A percentile compares a stretch with the other conserved stretches of the same genome.
phyloP scores from a whole-genome alignment of 1,140 invertebrate species.

The Schlechtendalia chinensis region DNA sequence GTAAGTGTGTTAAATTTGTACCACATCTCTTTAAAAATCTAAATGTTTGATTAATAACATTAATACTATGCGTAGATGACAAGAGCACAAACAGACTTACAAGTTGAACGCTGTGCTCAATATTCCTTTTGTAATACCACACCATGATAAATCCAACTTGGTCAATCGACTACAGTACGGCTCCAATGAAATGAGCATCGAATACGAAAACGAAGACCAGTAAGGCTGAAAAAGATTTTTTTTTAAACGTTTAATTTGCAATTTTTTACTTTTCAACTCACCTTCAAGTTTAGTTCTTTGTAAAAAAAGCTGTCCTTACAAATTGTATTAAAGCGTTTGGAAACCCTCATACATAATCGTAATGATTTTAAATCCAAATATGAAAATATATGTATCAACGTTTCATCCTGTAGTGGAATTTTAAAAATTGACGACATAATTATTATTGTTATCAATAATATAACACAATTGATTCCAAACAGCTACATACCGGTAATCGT shows the following conservation, averaged over 20 bases:
- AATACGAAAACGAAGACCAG: slow-evolving; percentile 59
- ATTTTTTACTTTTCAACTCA: slow-evolving; percentile 57
- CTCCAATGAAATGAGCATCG: slow-evolving; percentile 59
- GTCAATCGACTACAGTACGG: slow-evolving; percentile 68
- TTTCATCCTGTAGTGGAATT: slow-evolving; percentile 48
- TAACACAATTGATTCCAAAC: neutral
- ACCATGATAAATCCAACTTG: slow-evolving; percentile 83
- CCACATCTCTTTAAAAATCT: slow-evolving; percentile 71
- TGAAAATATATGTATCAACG: slow-evolving; percentile 65
- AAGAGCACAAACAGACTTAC: slow-evolving; percentile 59
- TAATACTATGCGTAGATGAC: neutral
- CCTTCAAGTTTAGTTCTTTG: slow-evolving; percentile 74
- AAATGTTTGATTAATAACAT: slow-evolving; percentile 45
- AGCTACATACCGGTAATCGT: slow-evolving; percentile 17
- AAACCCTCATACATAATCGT: slow-evolving; percentile 72
- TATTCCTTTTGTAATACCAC: slow-evolving; percentile 68
- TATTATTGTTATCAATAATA: neutral
- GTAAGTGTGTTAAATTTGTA: slow-evolving; percentile 66
- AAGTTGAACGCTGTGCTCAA: slow-evolving; percentile 61
- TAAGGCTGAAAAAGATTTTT: slow-evolving; percentile 61
- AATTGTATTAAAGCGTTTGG: slow-evolving; percentile 70
- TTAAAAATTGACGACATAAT: too few relatives aligned
- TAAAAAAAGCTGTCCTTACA: slow-evolving; percentile 76
- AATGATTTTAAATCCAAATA: slow-evolving; percentile 78
- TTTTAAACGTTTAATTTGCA: too few relatives aligned